Conservation (phyloP, 2,797 vertebrate genomes). For the Toxotes lorentzi region DNA sequence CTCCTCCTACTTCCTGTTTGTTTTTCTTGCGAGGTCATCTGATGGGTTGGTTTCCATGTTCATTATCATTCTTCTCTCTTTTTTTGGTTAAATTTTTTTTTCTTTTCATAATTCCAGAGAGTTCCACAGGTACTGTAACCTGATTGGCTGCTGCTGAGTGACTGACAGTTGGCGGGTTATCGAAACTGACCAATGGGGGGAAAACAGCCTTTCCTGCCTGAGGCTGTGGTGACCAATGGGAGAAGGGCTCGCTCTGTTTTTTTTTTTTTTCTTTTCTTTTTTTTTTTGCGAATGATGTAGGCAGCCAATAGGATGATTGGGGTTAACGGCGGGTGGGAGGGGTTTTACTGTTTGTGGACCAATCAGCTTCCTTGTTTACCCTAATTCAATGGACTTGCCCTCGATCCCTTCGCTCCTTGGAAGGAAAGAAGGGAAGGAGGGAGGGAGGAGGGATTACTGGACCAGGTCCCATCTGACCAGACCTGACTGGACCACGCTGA, state of each 20-base stretch:
- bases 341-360: slow-evolving; percentile 76
- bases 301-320: slow-evolving; percentile 65
- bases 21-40: slow-evolving; percentile 77
- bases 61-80: slow-evolving; percentile 71
- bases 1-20: slow-evolving; percentile 88
- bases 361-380: slow-evolving; percentile 69
- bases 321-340: slow-evolving; percentile 44
- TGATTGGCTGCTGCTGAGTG: slow-evolving; percentile 78
- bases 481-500: slow-evolving; percentile 40
- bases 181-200: slow-evolving; percentile 72
- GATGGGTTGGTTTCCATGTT: slow-evolving; percentile 65
- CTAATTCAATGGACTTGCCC: slow-evolving; percentile 50
- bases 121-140: slow-evolving; percentile 76
- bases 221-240: slow-evolving; percentile 86
- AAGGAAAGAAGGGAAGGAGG: slow-evolving; percentile 13
- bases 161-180: slow-evolving; percentile 72
- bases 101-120: slow-evolving; percentile 88
- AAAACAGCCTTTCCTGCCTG: slow-evolving; percentile 63
- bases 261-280: neutral
- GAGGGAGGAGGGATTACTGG: slow-evolving; percentile 45
- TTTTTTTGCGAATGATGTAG: slow-evolving; percentile 50
- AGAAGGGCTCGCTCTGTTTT: slow-evolving; percentile 77
- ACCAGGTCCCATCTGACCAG: slow-evolving; percentile 55
- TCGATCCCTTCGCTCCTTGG: slow-evolving; percentile 22
- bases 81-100: slow-evolving; percentile 31